phyloP scores from a whole-genome alignment of 1,140 invertebrate genomes.

The Zaprionus nigranus region DNA sequence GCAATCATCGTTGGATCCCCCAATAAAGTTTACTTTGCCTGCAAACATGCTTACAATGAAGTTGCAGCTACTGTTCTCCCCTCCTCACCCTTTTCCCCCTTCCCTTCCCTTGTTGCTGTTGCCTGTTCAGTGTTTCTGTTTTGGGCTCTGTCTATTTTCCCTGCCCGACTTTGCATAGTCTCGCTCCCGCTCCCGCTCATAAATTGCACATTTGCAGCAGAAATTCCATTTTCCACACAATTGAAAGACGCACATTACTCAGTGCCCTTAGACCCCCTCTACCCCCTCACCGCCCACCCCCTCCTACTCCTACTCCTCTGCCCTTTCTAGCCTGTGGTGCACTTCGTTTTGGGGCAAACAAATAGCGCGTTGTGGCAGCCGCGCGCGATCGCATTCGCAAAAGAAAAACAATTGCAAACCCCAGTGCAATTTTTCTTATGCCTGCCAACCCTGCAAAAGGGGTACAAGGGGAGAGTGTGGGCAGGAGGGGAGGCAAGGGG shows the following conservation, averaged over 20 bases:
- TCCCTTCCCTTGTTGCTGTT: constrained; percentile 5
- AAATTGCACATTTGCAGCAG: constrained; percentile 31
- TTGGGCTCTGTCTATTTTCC: not conserved
- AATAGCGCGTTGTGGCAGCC: constrained; percentile 25
- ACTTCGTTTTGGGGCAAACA: constrained; percentile 50
- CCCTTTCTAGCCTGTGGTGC: not conserved
- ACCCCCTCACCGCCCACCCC: not conserved
- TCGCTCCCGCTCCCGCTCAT: not conserved
- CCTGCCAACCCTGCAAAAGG: not conserved
- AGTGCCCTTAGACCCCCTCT: not conserved
- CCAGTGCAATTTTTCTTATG: constrained; percentile 55
- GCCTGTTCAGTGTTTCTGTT: constrained; percentile 7
- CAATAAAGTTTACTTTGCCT: not conserved
- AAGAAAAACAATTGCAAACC: constrained; percentile 48
- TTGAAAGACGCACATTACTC: constrained; percentile 52
- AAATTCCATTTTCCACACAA: constrained; percentile 66
- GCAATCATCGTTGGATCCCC: not conserved
- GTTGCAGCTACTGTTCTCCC: not conserved
- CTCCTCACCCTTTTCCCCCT: not conserved
- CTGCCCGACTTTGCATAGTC: not conserved
- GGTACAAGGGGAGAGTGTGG: not conserved
- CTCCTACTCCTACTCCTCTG: not conserved
- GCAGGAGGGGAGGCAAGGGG: not conserved
- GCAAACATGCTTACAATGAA: constrained; percentile 1
- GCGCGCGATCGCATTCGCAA: constrained; percentile 27